These are phyloP conservation scores for Meteorus colon DNA, from an alignment of 2,888 invertebrate genomes.

Conservation along the genomic window DNA sequence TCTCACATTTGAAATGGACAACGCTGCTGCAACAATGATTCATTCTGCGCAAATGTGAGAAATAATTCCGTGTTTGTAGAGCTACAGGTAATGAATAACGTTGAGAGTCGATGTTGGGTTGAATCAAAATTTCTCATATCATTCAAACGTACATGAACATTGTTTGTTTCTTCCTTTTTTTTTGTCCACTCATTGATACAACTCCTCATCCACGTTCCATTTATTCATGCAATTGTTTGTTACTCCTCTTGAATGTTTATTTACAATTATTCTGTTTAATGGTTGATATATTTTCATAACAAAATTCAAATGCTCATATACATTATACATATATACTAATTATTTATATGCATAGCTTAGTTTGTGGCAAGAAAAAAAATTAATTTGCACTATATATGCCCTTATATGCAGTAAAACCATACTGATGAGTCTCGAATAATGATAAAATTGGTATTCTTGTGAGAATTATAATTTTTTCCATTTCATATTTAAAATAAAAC, in stretches of 20 bases:
- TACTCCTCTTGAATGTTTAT: not conserved
- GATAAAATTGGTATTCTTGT: not conserved
- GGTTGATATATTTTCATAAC: constrained; percentile 61
- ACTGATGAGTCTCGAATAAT: constrained; percentile 48
- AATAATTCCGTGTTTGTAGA: too few species aligned
- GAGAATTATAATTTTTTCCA: not conserved
- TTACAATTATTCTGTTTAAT: not conserved
- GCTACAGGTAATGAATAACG: too few species aligned
- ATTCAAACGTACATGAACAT: too few species aligned
- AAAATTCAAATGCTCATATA: constrained; percentile 69
- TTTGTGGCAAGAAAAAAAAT: constrained; percentile 23
- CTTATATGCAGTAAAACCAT: constrained; percentile 55
- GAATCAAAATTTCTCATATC: too few species aligned
- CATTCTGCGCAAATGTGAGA: too few species aligned
- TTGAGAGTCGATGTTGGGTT: too few species aligned
- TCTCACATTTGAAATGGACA: too few species aligned
- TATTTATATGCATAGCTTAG: constrained; percentile 28
- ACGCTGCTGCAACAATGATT: too few species aligned
- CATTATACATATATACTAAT: constrained; percentile 60
- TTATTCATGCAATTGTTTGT: not conserved
- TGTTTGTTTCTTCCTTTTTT: too few species aligned
- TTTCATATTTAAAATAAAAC: not conserved
- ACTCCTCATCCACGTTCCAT: too few species aligned
- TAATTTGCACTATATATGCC: not conserved
- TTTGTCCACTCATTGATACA: too few species aligned